Percentiles rank a stretch among this genome's conserved stretches.
Conservation (phyloP, 2,113 vertebrate genomes). For the Lanius ludovicianus region DNA sequence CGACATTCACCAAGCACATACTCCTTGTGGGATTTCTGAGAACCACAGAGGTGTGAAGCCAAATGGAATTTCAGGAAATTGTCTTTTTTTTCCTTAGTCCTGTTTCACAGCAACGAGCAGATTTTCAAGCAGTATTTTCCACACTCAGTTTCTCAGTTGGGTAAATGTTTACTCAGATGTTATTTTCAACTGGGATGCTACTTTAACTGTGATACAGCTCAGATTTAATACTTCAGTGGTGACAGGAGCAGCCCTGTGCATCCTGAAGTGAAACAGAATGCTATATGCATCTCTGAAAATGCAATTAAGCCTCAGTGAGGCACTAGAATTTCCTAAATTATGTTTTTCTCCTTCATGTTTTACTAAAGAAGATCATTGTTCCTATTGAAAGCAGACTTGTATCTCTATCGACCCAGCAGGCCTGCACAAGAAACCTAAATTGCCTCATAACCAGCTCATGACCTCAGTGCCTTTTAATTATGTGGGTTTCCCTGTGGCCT, state of each 20-base stretch:
- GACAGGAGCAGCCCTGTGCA: slow-evolving; percentile 19
- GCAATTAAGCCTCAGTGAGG: slow-evolving; percentile 79
- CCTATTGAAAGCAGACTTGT: slow-evolving; percentile 38
- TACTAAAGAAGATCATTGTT: slow-evolving; percentile 73
- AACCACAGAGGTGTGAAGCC: neutral
- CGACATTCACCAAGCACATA: neutral
- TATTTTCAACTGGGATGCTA: slow-evolving; percentile 79
- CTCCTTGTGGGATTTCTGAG: neutral
- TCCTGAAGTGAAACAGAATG: slow-evolving; percentile 80
- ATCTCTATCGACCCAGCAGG: slow-evolving; percentile 57
- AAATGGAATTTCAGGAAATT: neutral
- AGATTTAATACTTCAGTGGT: neutral
- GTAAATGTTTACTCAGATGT: slow-evolving; percentile 75
- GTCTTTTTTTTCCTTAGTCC: neutral
- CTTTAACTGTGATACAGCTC: slow-evolving; percentile 76
- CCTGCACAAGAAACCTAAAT: slow-evolving; percentile 68
- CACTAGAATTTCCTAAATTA: slow-evolving; percentile 53
- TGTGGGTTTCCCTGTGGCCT: slow-evolving; percentile 45
- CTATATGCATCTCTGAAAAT: slow-evolving; percentile 75
- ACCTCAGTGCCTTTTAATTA: slow-evolving; percentile 71
- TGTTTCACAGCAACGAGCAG: neutral
- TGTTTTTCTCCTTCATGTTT: slow-evolving; percentile 55
- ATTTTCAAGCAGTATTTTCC: neutral
- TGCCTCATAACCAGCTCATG: slow-evolving; percentile 70
- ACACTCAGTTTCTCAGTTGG: slow-evolving; percentile 16